Conservation (phyloP, 2,797 vertebrate species). For the Orestias chungarensis region DNA sequence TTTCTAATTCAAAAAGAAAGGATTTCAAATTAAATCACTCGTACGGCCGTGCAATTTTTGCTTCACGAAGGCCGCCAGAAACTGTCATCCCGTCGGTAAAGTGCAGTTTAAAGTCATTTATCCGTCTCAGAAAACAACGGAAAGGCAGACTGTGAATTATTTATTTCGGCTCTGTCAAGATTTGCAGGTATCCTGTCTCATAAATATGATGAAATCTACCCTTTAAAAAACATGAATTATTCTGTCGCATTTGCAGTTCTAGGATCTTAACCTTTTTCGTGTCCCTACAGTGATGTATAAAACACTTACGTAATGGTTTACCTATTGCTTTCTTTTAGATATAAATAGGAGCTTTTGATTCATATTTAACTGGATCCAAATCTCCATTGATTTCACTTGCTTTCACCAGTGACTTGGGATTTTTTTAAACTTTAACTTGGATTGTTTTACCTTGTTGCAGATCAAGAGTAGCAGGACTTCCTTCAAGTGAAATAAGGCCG, state of each 20-base stretch:
- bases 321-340: background rate
- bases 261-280: background rate
- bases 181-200: background rate
- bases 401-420: background rate
- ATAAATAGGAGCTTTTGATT: background rate
- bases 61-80: background rate
- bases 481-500: constrained; percentile 7
- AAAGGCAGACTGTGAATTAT: background rate
- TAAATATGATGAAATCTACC: constrained; percentile 3
- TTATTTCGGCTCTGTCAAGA: constrained; percentile 1
- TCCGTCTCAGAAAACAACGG: background rate
- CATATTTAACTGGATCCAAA: background rate
- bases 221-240: background rate
- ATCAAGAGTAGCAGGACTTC: background rate
- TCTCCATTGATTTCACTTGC: background rate
- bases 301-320: too few species aligned
- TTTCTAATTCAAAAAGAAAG: background rate
- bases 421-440: constrained; percentile 7
- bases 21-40: background rate
- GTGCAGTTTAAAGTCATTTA: constrained; percentile 1
- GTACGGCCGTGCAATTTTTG: background rate
- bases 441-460: background rate
- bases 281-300: too few species aligned
- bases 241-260: constrained; percentile 1
- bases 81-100: background rate